Evolutionary conservation across 2,888 invertebrate species (phyloP).

Genomic region (Pandemis corylana): DNA sequence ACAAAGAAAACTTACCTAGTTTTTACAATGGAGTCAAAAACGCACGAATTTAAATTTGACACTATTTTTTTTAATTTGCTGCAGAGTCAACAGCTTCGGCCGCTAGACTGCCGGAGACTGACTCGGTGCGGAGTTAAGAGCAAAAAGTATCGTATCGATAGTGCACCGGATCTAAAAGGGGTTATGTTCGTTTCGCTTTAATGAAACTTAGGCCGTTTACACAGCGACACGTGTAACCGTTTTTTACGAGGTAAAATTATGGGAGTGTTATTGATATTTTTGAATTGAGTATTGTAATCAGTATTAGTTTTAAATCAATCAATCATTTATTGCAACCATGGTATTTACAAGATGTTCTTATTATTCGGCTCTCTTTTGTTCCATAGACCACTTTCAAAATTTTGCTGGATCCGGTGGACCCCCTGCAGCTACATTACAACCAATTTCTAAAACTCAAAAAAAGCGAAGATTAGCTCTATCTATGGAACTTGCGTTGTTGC

Average conservation of each 20-base stretch:
- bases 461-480: no score
- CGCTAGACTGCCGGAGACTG: conserved; percentile 31
- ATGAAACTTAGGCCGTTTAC: background rate
- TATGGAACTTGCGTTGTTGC: no score
- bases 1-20: conserved; percentile 27
- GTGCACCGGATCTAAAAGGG: background rate
- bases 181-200: background rate
- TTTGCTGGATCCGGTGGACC: no score
- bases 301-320: no score
- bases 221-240: background rate
- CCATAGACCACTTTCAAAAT: no score
- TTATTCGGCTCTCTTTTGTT: no score
- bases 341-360: no score
- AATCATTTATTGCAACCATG: no score
- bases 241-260: background rate
- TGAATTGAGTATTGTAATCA: no score
- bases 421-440: no score
- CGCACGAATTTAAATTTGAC: conserved; percentile 24
- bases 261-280: no score
- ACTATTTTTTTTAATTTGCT: conserved; percentile 26
- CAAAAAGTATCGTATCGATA: conserved; percentile 16
- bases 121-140: conserved; percentile 15
- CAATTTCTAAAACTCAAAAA: no score
- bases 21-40: conserved; percentile 9
- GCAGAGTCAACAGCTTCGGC: conserved; percentile 17